Percentiles rank a stretch among this genome's conserved stretches.
phyloP scores from a whole-genome alignment of 1,140 invertebrate genomes.

The Trachelipus rathkii region DNA sequence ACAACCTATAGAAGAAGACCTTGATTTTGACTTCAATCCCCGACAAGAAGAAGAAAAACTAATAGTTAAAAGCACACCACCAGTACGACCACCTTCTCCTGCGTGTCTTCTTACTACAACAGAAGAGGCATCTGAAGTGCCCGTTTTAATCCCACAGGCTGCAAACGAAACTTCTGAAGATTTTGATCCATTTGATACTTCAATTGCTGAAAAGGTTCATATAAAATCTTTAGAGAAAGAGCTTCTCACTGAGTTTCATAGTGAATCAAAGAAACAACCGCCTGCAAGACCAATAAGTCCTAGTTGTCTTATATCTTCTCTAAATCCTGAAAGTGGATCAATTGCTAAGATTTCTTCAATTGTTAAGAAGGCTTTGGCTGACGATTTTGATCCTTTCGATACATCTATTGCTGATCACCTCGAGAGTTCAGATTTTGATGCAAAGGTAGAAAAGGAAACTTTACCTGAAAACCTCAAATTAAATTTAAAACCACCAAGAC shows the following conservation, averaged over 20 bases:
- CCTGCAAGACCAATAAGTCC: slow-evolving; percentile 34
- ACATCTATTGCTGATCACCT: slow-evolving; percentile 65
- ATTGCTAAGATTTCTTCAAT: slow-evolving; percentile 10
- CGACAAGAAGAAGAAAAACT: slow-evolving; percentile 58
- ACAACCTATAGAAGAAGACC: slow-evolving; percentile 50
- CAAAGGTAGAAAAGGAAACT: neutral
- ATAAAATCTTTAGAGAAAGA: slow-evolving; percentile 39
- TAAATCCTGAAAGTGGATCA: slow-evolving; percentile 32
- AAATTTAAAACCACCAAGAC: slow-evolving; percentile 20
- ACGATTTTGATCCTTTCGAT: slow-evolving; percentile 77
- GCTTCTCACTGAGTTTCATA: slow-evolving; percentile 13
- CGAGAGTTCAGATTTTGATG: slow-evolving; percentile 30
- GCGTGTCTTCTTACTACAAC: slow-evolving; percentile 37
- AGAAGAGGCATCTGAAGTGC: slow-evolving; percentile 26
- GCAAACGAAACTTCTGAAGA: slow-evolving; percentile 43
- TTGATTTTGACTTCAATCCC: slow-evolving; percentile 64
- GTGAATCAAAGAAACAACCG: slow-evolving; percentile 6
- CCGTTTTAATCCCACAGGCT: slow-evolving; percentile 35
- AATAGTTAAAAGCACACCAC: slow-evolving; percentile 31
- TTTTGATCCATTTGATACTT: slow-evolving; percentile 50
- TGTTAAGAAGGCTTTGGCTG: slow-evolving; percentile 47
- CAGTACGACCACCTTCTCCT: slow-evolving; percentile 8
- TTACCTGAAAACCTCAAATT: neutral
- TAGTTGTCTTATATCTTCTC: slow-evolving; percentile 33
- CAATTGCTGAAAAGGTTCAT: slow-evolving; percentile 46